phyloP scores from a whole-genome alignment of 2,888 invertebrate species.

The Ormyrus rosae region DNA sequence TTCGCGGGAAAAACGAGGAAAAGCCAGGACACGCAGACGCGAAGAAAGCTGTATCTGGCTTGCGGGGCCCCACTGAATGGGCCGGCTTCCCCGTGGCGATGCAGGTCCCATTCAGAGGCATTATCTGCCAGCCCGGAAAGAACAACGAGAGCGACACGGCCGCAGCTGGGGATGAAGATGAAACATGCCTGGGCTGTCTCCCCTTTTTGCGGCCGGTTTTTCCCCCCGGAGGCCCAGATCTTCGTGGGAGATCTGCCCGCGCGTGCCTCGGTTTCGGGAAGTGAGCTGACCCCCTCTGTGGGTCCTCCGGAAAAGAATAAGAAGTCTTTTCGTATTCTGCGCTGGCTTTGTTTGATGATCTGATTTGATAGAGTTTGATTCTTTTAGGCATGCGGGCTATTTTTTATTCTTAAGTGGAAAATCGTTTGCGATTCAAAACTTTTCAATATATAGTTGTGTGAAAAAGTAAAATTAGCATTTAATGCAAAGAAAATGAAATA shows the following conservation, averaged over 20 bases:
- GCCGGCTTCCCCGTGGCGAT: not conserved
- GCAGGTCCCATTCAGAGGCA: conserved; percentile 28
- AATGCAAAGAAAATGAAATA: too few relatives aligned
- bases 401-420: too few relatives aligned
- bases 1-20: conserved; percentile 35
- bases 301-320: too few relatives aligned
- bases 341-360: too few relatives aligned
- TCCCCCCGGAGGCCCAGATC: conserved; percentile 27
- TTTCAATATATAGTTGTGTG: too few relatives aligned
- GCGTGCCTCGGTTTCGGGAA: conserved; percentile 36
- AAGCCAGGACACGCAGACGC: conserved; percentile 1
- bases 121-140: conserved; percentile 47
- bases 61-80: too few relatives aligned
- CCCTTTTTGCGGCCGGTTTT: conserved; percentile 4
- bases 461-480: too few relatives aligned
- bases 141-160: conserved; percentile 44
- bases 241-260: conserved; percentile 32
- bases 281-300: not conserved
- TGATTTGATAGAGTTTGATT: too few relatives aligned
- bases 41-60: too few relatives aligned
- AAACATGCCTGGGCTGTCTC: not conserved
- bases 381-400: too few relatives aligned
- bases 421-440: too few relatives aligned
- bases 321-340: too few relatives aligned
- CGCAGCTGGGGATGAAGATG: conserved; percentile 25